Evolutionary conservation across 2,888 invertebrate species (phyloP).

Genomic region (Epirrita christyi): DNA sequence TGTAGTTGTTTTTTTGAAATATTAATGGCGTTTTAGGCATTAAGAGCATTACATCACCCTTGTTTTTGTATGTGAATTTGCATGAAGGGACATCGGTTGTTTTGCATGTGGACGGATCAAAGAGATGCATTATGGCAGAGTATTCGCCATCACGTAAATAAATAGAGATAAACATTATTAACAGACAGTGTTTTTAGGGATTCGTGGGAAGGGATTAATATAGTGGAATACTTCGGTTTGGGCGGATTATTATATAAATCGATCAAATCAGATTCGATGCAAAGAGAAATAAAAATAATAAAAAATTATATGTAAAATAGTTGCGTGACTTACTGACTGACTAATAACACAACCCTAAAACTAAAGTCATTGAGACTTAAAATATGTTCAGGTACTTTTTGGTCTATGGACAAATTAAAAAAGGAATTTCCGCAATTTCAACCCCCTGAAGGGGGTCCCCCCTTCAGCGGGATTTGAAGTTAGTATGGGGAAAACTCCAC

Average conservation of each 20-base stretch:
- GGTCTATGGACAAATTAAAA: too few relatives aligned
- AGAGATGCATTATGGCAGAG: constrained; percentile 70
- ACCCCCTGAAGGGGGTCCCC: too few relatives aligned
- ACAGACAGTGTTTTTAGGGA: constrained; percentile 29
- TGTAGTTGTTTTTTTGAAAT: constrained; percentile 81
- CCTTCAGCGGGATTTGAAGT: too few relatives aligned
- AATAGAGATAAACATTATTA: constrained; percentile 75
- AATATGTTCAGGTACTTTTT: too few relatives aligned
- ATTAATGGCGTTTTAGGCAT: constrained; percentile 78
- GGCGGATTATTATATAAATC: constrained; percentile 23
- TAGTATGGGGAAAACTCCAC: too few relatives aligned
- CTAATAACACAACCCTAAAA: too few relatives aligned
- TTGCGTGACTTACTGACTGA: too few relatives aligned
- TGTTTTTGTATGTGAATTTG: constrained; percentile 78
- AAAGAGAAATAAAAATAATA: too few relatives aligned
- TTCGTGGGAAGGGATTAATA: constrained; percentile 36
- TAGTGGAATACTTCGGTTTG: constrained; percentile 24
- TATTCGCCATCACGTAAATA: constrained; percentile 81
- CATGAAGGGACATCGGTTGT: constrained; percentile 59
- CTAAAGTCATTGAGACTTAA: too few relatives aligned
- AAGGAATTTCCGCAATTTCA: too few relatives aligned
- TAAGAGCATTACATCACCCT: constrained; percentile 79
- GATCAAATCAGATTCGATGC: too few relatives aligned
- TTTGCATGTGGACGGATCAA: constrained; percentile 68
- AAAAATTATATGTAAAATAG: too few relatives aligned